Conservation (phyloP, 2,888 invertebrate species). For the Drosophila longiperda region DNA sequence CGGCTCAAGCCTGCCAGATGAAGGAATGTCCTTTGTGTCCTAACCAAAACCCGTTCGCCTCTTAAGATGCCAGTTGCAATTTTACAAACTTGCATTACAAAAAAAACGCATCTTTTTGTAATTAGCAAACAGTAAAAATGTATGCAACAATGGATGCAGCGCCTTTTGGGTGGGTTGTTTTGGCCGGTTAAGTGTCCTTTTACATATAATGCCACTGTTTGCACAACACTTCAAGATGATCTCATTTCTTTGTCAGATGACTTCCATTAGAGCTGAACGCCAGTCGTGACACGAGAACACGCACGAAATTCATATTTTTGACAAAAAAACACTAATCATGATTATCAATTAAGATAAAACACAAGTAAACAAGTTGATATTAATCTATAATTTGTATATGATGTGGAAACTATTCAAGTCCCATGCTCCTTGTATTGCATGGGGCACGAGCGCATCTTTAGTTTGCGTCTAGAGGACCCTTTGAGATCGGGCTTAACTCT, state of each 20-base stretch:
- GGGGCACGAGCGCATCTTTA: slow-evolving; percentile 30
- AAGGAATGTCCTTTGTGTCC: slow-evolving; percentile 28
- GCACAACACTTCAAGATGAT: slow-evolving; percentile 66
- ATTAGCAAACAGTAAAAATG: slow-evolving; percentile 49
- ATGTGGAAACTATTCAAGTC: neutral
- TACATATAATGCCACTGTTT: slow-evolving; percentile 63
- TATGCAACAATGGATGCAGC: slow-evolving; percentile 5
- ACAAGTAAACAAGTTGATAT: neutral
- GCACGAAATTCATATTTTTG: neutral
- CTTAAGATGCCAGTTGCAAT: slow-evolving; percentile 20
- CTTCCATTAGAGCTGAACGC: neutral
- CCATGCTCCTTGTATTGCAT: neutral
- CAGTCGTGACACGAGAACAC: slow-evolving; percentile 21
- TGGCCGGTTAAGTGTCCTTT: slow-evolving; percentile 47
- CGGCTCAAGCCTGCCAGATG: slow-evolving; percentile 1
- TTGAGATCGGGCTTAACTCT: slow-evolving; percentile 34
- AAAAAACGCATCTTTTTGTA: slow-evolving; percentile 36
- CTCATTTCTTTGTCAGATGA: slow-evolving; percentile 36
- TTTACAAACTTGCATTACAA: neutral
- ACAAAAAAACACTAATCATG: neutral
- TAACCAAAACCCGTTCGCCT: neutral
- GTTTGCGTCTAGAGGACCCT: neutral
- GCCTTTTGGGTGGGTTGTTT: slow-evolving; percentile 21
- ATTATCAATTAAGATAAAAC: neutral
- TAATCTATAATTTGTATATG: neutral